A percentile compares a stretch with the other conserved stretches of the same genome.
Conservation (phyloP, 2,888 invertebrate genomes). For the Yponomeuta plumbellus region DNA sequence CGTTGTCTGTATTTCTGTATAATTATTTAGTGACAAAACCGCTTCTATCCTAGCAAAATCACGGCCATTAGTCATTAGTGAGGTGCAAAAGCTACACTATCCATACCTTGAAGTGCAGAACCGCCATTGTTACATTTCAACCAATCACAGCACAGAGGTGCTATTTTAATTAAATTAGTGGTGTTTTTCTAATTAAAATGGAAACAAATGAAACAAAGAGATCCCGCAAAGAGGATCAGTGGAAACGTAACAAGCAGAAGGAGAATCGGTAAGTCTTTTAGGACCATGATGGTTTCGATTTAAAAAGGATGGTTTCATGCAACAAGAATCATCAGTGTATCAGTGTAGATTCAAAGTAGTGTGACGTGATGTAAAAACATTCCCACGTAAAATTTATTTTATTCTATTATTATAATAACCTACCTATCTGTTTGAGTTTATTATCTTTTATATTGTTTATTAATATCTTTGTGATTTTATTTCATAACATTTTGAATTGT, state of each 20-base stretch:
- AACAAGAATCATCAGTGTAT: slow-evolving; percentile 12
- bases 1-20: slow-evolving; percentile 6
- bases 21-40: slow-evolving; percentile 18
- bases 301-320: too few species aligned
- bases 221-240: too few species aligned
- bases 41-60: slow-evolving; percentile 9
- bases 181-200: too few species aligned
- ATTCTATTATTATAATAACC: too few species aligned
- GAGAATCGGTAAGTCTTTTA: too few species aligned
- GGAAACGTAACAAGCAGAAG: too few species aligned
- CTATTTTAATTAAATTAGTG: too few species aligned
- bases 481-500: slow-evolving; percentile 2
- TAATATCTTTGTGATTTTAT: slow-evolving; percentile 7
- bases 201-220: too few species aligned
- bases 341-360: slow-evolving; percentile 7
- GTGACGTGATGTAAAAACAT: slow-evolving; percentile 5
- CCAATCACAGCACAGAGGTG: slow-evolving; percentile 21
- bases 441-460: neutral
- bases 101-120: slow-evolving; percentile 6
- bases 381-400: too few species aligned
- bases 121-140: slow-evolving; percentile 17
- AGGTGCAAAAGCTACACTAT: slow-evolving; percentile 6
- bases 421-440: too few species aligned
- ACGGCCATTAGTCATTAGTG: slow-evolving; percentile 2
- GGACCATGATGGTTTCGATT: too few species aligned